Base-by-base conservation (phyloP, 2,113 vertebrate genomes). In the Ictidomys tridecemlineatus region DNA sequence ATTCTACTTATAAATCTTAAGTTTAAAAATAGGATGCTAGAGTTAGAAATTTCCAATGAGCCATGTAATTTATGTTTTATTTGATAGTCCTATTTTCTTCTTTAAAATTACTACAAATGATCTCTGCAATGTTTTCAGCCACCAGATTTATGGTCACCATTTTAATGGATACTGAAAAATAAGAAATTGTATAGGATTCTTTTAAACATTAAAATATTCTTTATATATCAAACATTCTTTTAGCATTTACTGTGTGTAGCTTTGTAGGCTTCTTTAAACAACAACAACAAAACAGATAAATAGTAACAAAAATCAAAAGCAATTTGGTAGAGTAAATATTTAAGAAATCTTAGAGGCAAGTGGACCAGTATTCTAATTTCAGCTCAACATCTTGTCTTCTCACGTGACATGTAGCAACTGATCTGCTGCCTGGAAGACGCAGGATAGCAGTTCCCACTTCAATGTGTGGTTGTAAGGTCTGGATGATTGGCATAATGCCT, bases 1-100 rank as follows among this genome's bases (percentile, higher is more conserved):
- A 32, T 86, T 96, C 76, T 7, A 34, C 30, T 92, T 95, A 74
- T 69, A 94, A 91, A 91, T 72, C 32, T 34, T 56, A 77, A 80
- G 32, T 51, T 89, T 89, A 48, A 77, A 88, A 58, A 58, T 61
- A 73, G 39, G 4, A 87, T 94, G 1, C 56, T 83, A 86, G 32
- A 77, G 3, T 51, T 30, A 56, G 86, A 48, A 53, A 39, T 34
- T 34, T 10, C 20, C 70, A 37, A 63, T 28, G 74, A 85, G n/a
- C 11, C n/a, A 56, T 37, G 70, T 51, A 37, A 65, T 39, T 80
- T 77, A 79, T 88, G 70, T 87, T 87, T 24, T 39, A n/a, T 2
- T 56, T 86, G 83, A 72, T 42, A 8, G 87, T 93, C 12, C 80
- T 73, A 8, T 26, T 85, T 83, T 72, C 17, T 42, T 95, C 22